Evolutionary conservation across 2,113 vertebrate genomes (phyloP), one percentile per base, ranked within the genome.

Genomic region (Lanius collurio): DNA sequence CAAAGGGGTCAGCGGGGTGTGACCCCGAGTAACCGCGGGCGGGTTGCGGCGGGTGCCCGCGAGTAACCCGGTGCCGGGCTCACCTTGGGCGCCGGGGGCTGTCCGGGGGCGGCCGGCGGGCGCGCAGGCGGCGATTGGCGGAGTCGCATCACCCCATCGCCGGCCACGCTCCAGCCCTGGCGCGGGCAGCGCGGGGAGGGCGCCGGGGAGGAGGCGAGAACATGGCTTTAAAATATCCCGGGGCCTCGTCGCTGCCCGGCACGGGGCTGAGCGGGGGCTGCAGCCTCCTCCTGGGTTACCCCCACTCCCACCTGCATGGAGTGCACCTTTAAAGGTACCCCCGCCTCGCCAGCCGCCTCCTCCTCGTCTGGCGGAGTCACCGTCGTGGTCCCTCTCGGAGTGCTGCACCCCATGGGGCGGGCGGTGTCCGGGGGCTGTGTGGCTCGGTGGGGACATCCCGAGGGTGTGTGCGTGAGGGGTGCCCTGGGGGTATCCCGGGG

Each of bases 131-230:
- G 98, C 98, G 98, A 99, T 99, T 99, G 99, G 99, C 83, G 91
- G 92, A 95, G 95, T 97, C 85, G 64, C 97, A 99, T 99, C 99
- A 99, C 99, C 99, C 99, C 99, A 99, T 98, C 83, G 95, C 97
- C 94, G 97, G 98, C 98, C 96, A 78, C 95, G 97, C 89, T 94
- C 89, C 95, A 82, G 94, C 83, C 69, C 83, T 92, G 95, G 91
- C 86, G 55, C 68, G 22, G 90, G 83, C 78, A 41, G 90, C 64
- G 33, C 42, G 64, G 93, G 93, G 89, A 80, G 94, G 91, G 91
- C 49, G 22, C 55, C 15, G 55, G 47, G 90, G 81, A 80, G 81
- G 75, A 70, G 86, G 89, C 70, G 37, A 75, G 50, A 90, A 57
- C 42, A 53, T 49, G 83, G 91, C 60, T 95, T 69, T n/a, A 47